Base-by-base conservation (phyloP, 2,113 vertebrate species). In the Macquaria australasica region DNA sequence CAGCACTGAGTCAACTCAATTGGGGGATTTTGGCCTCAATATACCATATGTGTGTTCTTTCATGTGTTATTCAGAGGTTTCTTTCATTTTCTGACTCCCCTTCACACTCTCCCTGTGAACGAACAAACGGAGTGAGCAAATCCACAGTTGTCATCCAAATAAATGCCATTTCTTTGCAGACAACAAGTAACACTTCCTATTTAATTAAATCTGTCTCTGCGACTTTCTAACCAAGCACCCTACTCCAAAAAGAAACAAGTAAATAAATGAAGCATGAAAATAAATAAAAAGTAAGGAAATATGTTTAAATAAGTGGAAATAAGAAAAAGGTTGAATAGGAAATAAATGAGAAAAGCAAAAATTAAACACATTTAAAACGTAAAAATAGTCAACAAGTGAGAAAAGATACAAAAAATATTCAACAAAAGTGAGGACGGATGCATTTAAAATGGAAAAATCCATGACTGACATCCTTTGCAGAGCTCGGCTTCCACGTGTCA, bases 111-210 rank as follows among this genome's bases (percentile, higher is more conserved):
- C 20, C 23, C 3, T 5, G 2, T 67, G 14, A 79, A 43, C 34
- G 5, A 48, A 66, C 72, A 68, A 45, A 45, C 4, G 10, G 25
- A 10, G 39, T 21, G 10, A 77, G 23, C 60, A 58, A 64, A 67
- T 78, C 39, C 73, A 28, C 70, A 62, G 48, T 25, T 21, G 77
- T 55, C 82, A 58, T n/a, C 7, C 31, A 31, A 59, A 62, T 48
- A 81, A 86, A 86, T 68, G 77, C 12, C 74, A 53, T 2, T 18
- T 75, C 62, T 79, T 64, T 76, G 43, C 83, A 1, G 55, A 87
- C 66, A 58, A 23, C 69, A 56, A 77, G 41, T 31, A 25, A 69
- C 16, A 20, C 64, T 43, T 73, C 16, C 25, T 69, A 45, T 69
- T 78, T n/a, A 72, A 73, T 71, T 12, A 76, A 58, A 71, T 72